Conservation (phyloP, 2,888 invertebrate genomes). For the Stenodera caucasica region DNA sequence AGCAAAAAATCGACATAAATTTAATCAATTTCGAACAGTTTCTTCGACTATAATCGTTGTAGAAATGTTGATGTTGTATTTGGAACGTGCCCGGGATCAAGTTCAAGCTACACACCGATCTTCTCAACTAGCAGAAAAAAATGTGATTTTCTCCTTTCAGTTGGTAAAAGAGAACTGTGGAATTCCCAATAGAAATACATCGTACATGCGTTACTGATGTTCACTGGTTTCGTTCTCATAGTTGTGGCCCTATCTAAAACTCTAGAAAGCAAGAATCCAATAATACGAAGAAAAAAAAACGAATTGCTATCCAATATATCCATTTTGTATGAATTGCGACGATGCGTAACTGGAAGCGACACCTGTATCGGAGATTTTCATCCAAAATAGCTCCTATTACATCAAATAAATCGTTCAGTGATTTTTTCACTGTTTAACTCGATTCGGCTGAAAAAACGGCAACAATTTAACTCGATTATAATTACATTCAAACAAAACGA, state of each 20-base stretch:
- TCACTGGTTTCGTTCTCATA: constrained; percentile 6
- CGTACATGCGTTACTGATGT: constrained; percentile 17
- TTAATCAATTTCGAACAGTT: neutral
- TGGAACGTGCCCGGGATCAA: constrained; percentile 8
- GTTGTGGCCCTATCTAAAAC: constrained; percentile 6
- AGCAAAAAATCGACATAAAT: neutral
- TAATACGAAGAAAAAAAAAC: constrained; percentile 26
- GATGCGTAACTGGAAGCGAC: constrained; percentile 35
- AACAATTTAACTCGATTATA: too few species aligned
- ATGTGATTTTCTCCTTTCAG: constrained; percentile 25
- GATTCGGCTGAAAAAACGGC: too few species aligned
- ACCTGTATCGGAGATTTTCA: constrained; percentile 35
- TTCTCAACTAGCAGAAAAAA: constrained; percentile 12
- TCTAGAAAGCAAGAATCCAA: constrained; percentile 28
- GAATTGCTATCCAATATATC: constrained; percentile 32
- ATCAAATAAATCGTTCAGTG: neutral
- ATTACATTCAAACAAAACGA: too few species aligned
- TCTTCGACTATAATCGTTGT: constrained; percentile 1
- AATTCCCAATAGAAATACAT: constrained; percentile 21
- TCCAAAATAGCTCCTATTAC: constrained; percentile 5
- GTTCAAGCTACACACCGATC: constrained; percentile 10
- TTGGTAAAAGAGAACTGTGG: neutral
- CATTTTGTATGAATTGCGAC: constrained; percentile 17
- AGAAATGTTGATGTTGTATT: constrained; percentile 6
- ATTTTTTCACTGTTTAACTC: neutral